These are phyloP conservation scores for Jacana jacana DNA, from an alignment of 2,113 vertebrate genomes.

Conservation along the genomic window DNA sequence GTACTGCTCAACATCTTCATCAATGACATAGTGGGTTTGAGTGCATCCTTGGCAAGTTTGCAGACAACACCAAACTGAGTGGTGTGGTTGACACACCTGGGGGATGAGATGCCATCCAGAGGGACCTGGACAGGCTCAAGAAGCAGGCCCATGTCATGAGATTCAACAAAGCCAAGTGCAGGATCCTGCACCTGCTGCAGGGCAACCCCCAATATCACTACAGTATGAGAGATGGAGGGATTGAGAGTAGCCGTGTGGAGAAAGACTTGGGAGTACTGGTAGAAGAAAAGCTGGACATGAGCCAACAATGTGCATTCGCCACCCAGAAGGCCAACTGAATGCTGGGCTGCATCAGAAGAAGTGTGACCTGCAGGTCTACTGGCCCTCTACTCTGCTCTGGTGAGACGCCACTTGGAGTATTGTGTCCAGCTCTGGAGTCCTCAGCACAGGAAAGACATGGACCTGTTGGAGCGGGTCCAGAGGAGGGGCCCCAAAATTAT, in stretches of 20 bases:
- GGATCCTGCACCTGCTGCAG: not conserved
- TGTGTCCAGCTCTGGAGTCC: not conserved
- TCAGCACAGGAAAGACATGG: not conserved
- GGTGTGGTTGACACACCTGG: not conserved
- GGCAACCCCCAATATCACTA: not conserved
- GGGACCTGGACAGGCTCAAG: not conserved
- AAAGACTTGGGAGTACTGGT: not conserved
- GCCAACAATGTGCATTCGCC: not conserved
- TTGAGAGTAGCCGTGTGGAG: not conserved
- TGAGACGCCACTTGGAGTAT: not conserved
- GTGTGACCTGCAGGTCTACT: no score
- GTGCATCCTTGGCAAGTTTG: not conserved
- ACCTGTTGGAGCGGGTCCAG: not conserved
- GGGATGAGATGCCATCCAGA: not conserved
- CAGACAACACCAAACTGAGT: not conserved
- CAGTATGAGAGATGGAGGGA: not conserved
- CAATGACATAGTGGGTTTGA: not conserved
- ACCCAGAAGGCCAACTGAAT: not conserved
- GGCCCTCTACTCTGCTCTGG: not conserved
- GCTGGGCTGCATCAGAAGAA: not conserved
- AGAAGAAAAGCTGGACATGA: not conserved
- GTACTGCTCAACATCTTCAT: not conserved
- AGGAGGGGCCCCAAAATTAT: not conserved
- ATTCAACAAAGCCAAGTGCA: not conserved
- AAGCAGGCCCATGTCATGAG: not conserved